These are phyloP conservation scores for Phragmatobia fuliginosa DNA, from an alignment of 2,888 invertebrate genomes.

Conservation along the genomic window DNA sequence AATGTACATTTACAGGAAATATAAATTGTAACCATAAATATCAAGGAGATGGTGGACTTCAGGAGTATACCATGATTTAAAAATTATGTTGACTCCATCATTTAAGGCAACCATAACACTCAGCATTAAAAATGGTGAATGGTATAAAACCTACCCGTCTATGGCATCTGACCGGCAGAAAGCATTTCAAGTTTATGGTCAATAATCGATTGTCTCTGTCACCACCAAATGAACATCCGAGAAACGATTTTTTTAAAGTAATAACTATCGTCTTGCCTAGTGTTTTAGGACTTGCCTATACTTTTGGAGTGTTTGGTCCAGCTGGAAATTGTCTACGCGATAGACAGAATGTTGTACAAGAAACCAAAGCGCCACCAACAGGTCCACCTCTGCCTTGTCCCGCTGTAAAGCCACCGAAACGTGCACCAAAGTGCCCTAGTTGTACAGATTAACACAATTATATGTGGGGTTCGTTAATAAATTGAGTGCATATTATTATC, in stretches of 20 bases:
- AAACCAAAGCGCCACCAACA: not conserved
- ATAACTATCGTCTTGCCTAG: not conserved
- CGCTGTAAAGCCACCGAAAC: not conserved
- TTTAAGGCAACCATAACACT: not conserved
- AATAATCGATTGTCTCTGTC: conserved; percentile 31
- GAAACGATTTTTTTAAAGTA: conserved; percentile 15
- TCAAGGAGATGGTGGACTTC: not conserved
- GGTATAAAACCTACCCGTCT: conserved; percentile 71
- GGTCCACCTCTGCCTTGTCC: conserved; percentile 35
- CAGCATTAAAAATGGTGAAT: conserved; percentile 45
- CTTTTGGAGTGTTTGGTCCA: conserved; percentile 54
- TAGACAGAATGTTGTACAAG: not conserved
- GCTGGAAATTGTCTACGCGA: conserved; percentile 17
- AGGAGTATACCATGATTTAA: not conserved
- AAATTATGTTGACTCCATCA: not conserved
- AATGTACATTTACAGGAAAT: not conserved
- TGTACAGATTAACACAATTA: not conserved
- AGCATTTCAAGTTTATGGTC: conserved; percentile 53
- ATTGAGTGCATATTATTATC: not conserved
- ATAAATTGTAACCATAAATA: not conserved
- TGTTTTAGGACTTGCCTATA: conserved; percentile 31
- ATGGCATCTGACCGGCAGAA: conserved; percentile 64
- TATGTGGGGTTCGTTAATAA: not conserved
- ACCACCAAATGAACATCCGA: not conserved
- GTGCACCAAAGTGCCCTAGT: conserved; percentile 2